phyloP scores from a whole-genome alignment of 2,888 invertebrate genomes.

The Latrodectus elegans region DNA sequence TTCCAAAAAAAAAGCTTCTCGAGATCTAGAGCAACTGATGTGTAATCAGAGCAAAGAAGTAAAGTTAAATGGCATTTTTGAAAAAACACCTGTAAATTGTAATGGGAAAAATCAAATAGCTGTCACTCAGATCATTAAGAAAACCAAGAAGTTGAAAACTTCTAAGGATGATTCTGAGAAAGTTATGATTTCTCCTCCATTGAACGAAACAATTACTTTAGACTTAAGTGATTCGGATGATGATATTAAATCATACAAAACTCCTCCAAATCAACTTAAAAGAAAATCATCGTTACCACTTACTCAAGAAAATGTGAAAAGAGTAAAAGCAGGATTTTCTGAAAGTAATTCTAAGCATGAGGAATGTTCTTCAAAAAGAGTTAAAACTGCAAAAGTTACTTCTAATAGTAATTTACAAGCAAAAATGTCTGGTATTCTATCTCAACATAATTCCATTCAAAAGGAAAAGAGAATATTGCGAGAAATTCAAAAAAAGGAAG shows the following conservation, averaged over 20 bases:
- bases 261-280: neutral
- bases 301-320: neutral
- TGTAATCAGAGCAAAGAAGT: neutral
- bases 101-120: neutral
- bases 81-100: neutral
- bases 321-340: neutral
- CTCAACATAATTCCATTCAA: neutral
- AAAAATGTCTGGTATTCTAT: neutral
- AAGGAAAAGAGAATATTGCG: neutral
- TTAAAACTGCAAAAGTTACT: neutral
- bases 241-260: neutral
- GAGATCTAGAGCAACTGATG: neutral
- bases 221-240: neutral
- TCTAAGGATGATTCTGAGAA: neutral
- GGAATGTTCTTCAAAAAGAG: neutral
- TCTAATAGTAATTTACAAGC: neutral
- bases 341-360: neutral
- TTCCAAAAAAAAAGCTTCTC: neutral
- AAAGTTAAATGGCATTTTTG: neutral
- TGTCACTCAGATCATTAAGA: neutral
- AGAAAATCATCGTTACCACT: neutral
- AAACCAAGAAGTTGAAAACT: neutral
- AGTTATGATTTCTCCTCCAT: neutral
- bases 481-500: conserved; percentile 8
- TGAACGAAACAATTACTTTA: neutral